Conservation (phyloP, 2,888 invertebrate species). For the Apoda limacodes region DNA sequence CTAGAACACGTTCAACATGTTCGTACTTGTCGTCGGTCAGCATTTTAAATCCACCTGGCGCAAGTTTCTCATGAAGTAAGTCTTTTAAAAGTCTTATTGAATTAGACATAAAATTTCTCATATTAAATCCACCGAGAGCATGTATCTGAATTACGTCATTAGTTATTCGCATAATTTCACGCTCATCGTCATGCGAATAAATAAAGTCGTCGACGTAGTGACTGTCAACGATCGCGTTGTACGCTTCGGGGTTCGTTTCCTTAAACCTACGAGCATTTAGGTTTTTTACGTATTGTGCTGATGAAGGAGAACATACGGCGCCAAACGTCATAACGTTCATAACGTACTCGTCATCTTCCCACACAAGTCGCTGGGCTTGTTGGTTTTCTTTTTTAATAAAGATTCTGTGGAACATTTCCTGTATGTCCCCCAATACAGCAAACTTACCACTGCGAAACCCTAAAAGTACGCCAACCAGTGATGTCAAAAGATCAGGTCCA, state of each 20-base stretch:
- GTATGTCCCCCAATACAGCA: conserved; percentile 25
- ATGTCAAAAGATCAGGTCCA: conserved; percentile 21
- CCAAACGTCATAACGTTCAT: no score
- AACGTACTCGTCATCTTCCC: conserved; percentile 4
- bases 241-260: not conserved
- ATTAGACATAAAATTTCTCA: no score
- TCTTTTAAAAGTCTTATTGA: no score
- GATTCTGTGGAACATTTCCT: conserved; percentile 5
- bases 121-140: no score
- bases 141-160: no score
- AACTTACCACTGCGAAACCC: conserved; percentile 25
- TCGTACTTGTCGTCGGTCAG: no score
- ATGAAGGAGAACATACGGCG: conserved; percentile 4
- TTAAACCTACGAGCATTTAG: conserved; percentile 2
- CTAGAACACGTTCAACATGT: no score
- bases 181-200: no score
- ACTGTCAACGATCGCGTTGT: no score
- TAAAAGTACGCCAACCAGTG: conserved; percentile 25
- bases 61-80: no score
- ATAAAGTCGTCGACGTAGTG: conserved; percentile 7
- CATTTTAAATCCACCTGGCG: no score
- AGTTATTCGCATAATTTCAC: no score
- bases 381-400: conserved; percentile 1
- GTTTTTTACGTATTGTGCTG: conserved; percentile 6
- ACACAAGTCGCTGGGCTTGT: conserved; percentile 5